Percentiles rank a stretch among this genome's conserved stretches.
These are phyloP conservation scores for Nyctibius grandis DNA, from an alignment of 2,797 vertebrate species.

Conservation along the genomic window DNA sequence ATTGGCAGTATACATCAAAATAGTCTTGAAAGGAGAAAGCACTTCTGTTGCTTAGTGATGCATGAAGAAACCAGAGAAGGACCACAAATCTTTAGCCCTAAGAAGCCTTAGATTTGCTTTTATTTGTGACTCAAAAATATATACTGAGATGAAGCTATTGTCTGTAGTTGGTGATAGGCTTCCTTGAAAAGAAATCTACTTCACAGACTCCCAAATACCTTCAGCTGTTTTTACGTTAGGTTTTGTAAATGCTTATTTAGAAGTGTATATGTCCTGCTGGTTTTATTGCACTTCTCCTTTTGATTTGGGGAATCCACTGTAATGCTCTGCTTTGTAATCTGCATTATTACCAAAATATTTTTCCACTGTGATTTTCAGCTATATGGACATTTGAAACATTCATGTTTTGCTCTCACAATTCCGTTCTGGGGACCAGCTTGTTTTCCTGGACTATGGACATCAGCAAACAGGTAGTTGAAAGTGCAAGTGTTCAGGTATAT, in stretches of 20 bases:
- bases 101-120: background rate
- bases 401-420: background rate
- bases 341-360: background rate
- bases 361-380: background rate
- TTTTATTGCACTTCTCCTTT: background rate
- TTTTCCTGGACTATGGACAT: background rate
- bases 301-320: background rate
- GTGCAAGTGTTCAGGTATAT: background rate
- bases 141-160: background rate
- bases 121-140: background rate
- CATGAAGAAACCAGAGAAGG: background rate
- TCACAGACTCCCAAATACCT: background rate
- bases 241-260: background rate
- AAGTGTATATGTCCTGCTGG: background rate
- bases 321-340: background rate
- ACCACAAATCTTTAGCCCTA: background rate
- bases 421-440: background rate
- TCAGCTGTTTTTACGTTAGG: background rate
- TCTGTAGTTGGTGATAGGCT: background rate
- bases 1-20: background rate
- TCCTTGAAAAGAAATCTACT: background rate
- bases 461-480: background rate
- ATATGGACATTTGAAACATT: background rate
- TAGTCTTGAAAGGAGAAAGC: background rate
- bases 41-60: background rate